phyloP scores from a whole-genome alignment of 2,797 vertebrate species.

The Liasis olivaceus region DNA sequence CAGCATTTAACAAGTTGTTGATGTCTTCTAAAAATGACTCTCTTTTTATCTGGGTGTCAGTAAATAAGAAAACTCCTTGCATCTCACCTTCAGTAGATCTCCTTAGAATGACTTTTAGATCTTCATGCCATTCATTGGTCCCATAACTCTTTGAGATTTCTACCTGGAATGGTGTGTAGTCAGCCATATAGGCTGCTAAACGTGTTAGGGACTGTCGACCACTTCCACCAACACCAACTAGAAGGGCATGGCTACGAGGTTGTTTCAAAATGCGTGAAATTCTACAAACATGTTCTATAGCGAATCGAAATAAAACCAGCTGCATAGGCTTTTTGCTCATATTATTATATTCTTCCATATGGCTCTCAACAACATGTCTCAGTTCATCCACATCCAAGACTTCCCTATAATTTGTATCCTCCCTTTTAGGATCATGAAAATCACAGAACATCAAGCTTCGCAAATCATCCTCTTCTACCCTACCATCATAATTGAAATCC shows the following conservation, averaged over 20 bases:
- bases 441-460: constrained; percentile 93
- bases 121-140: constrained; percentile 84
- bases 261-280: constrained; percentile 90
- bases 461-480: constrained; percentile 87
- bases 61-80: constrained; percentile 89
- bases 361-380: constrained; percentile 79
- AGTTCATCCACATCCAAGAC: constrained; percentile 77
- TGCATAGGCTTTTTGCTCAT: constrained; percentile 90
- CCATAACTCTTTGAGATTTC: constrained; percentile 89
- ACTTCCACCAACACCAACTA: constrained; percentile 90
- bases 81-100: constrained; percentile 82
- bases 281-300: constrained; percentile 89
- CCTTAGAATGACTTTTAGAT: constrained; percentile 84
- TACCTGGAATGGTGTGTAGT: constrained; percentile 85
- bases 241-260: constrained; percentile 86
- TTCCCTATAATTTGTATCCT: constrained; percentile 85
- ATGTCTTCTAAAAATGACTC: constrained; percentile 92
- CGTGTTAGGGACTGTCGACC: constrained; percentile 89
- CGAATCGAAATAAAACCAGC: constrained; percentile 90
- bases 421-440: constrained; percentile 86
- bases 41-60: constrained; percentile 89
- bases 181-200: constrained; percentile 88
- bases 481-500: constrained; percentile 79
- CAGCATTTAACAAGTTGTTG: constrained; percentile 89
- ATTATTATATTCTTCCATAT: constrained; percentile 89